Evolutionary conservation across 2,113 vertebrate genomes (phyloP), one percentile per base, ranked within the genome.

Genomic region (Cololabis saira): DNA sequence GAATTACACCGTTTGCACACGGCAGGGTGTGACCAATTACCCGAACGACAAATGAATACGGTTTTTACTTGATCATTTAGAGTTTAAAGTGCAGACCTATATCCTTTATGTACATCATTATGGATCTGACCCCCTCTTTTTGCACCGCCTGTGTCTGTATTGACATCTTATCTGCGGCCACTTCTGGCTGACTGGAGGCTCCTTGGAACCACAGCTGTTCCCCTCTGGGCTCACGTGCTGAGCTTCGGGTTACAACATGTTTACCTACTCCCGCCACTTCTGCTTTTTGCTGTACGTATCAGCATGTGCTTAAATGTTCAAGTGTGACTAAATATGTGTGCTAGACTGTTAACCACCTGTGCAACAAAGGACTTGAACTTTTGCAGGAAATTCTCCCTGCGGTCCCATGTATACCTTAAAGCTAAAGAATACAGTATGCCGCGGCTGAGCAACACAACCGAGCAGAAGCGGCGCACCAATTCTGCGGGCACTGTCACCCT

Each of bases 171-270:
- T 91, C 88, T 78, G 83, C 56, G 80, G 80, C 82, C 30, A 48
- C 57, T 67, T 57, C 24, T 62, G 82, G 83, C 88, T 86, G 64
- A 73, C 78, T 87, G 81, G 87, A 90, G 90, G 84, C 87, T 91
- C 89, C 89, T 61, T 77, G 72, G 59, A 90, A 92, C 89, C 87
- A 87, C 91, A 90, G 84, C 88, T 89, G 84, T 82, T 87, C 80
- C 74, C 79, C 88, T 78, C 61, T 16, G 71, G 81, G 76, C 87
- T 86, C 83, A 86, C 55, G 64, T 49, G 59, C 65, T 42, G 61
- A 75, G 90, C 80, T 83, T 91, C 76, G 59, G 77, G 89, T 92
- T 91, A 90, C 89, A 91, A 81, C 86, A 81, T 84, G 84, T 91
- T 91, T 89, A 90, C 83, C 85, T 89, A 42, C 82, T 86, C 71